phyloP scores from a whole-genome alignment of 2,797 vertebrate species.

The Melanotaenia pygmaea region DNA sequence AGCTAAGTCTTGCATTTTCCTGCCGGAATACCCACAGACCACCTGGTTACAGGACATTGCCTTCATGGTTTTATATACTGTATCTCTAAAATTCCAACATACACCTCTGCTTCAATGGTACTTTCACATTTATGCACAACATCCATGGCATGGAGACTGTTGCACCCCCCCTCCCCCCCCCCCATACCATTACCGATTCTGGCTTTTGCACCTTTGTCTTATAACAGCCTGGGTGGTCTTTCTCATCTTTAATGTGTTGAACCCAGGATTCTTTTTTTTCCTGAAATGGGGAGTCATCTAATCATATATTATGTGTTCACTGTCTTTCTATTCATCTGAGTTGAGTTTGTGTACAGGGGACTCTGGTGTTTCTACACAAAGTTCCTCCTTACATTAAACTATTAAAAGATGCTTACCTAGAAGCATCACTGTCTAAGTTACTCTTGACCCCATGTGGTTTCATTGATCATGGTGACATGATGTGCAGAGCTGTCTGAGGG shows the following conservation, averaged over 20 bases:
- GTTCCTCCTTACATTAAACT: too few relatives aligned
- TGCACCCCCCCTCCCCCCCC: too few relatives aligned
- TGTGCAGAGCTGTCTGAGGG: too few relatives aligned
- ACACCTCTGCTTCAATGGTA: too few relatives aligned
- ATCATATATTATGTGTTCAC: neutral
- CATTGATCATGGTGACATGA: too few relatives aligned
- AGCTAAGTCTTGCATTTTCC: neutral
- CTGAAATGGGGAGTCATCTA: neutral
- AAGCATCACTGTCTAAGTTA: neutral
- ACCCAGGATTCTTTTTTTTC: neutral
- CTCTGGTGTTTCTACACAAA: too few relatives aligned
- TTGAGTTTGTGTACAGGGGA: neutral
- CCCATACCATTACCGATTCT: neutral
- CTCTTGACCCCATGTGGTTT: too few relatives aligned
- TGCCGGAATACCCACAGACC: too few relatives aligned
- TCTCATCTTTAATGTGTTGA: neutral
- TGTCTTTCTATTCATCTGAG: neutral
- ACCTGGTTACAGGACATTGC: too few relatives aligned
- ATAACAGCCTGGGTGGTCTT: neutral
- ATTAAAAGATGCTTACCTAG: neutral
- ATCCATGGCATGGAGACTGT: neutral
- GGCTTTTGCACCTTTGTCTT: neutral
- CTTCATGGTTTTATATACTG: too few relatives aligned
- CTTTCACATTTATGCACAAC: too few relatives aligned
- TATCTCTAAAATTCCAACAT: too few relatives aligned